Base-by-base conservation (phyloP, 1,140 invertebrate species). In the Saccostrea echinata region DNA sequence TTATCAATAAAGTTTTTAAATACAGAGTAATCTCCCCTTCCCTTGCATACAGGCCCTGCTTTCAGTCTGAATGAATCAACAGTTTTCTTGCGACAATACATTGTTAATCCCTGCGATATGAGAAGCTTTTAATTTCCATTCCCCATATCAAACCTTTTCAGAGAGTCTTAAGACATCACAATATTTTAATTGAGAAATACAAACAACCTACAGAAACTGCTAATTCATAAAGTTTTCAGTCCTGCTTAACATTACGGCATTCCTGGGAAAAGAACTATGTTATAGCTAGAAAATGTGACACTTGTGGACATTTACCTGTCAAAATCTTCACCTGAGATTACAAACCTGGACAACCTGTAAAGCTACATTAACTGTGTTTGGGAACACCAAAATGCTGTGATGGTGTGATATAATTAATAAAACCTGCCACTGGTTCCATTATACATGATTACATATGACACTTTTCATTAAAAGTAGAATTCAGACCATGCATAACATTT, bases 91-190 rank as follows among this genome's bases (percentile, higher is more conserved):
- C 4, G 68, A 33, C 68, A 76, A 76, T 76, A 12, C 30, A 76
- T 76, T 76, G 30, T 76, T 76, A 76, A 76, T 76, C 68, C 68
- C 27, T 76, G 27, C 30, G 68, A 76, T 76, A 76, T 76, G 68
- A 76, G 68, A 76, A 76, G 68, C 68, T 76, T 76, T 76, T 76
- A 76, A 76, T 76, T 76, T 76, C 68, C 68, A 76, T 76, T 76
- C 68, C 68, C 68, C 68, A 27, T 71, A 76, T 76, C 68, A 30
- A 76, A 27, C 27, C 68, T 76, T 30, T 76, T 76, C 27, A 76
- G 24, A 76, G 68, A 30, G 68, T 76, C 27, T 76, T 76, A 33
- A 76, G 68, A 27, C 68, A 76, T 76, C 68, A 76, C 68, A 76
- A 76, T 76, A 76, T 76, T 76, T 76, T 76, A 76, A 76, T 76